A percentile compares a stretch with the other conserved stretches of the same genome.
Evolutionary conservation across 2,113 vertebrate species (phyloP).

Genomic region (Stegostoma tigrinum): DNA sequence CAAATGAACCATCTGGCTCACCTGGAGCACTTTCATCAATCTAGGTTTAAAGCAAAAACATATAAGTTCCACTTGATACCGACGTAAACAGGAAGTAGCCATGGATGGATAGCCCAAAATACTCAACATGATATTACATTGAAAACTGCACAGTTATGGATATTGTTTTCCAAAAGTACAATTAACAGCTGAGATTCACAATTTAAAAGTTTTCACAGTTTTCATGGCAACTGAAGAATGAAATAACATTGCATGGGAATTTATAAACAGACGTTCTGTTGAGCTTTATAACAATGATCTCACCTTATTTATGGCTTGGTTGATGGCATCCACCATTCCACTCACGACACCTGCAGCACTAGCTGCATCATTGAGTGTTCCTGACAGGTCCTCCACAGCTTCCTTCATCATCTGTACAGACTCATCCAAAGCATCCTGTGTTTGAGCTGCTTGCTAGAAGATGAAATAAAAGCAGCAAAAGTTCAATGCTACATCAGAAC

Average conservation of each 20-base stretch:
- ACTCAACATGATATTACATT: not conserved
- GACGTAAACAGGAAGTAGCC: not conserved
- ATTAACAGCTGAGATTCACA: not conserved
- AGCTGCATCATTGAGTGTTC: slow-evolving; percentile 82
- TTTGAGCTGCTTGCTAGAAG: slow-evolving; percentile 75
- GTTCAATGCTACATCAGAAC: not conserved
- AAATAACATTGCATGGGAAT: not conserved
- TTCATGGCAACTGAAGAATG: not conserved
- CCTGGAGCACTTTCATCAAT: slow-evolving; percentile 74
- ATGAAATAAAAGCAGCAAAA: not conserved
- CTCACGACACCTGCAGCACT: slow-evolving; percentile 87
- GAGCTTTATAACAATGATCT: slow-evolving; percentile 20
- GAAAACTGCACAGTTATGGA: not conserved
- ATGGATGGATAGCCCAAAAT: not conserved
- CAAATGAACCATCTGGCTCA: slow-evolving; percentile 88
- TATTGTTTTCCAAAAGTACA: not conserved
- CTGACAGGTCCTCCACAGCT: slow-evolving; percentile 83
- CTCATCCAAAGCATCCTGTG: slow-evolving; percentile 89
- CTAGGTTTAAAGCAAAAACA: slow-evolving; percentile 43
- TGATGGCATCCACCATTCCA: slow-evolving; percentile 94
- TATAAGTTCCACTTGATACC: not conserved
- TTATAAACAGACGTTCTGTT: not conserved
- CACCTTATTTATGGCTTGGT: slow-evolving; percentile 83
- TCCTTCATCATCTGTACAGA: slow-evolving; percentile 97
- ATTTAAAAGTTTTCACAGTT: not conserved